These are phyloP conservation scores for Hyperoplus lanceolatus DNA, from an alignment of 2,797 vertebrate species.

Conservation along the genomic window DNA sequence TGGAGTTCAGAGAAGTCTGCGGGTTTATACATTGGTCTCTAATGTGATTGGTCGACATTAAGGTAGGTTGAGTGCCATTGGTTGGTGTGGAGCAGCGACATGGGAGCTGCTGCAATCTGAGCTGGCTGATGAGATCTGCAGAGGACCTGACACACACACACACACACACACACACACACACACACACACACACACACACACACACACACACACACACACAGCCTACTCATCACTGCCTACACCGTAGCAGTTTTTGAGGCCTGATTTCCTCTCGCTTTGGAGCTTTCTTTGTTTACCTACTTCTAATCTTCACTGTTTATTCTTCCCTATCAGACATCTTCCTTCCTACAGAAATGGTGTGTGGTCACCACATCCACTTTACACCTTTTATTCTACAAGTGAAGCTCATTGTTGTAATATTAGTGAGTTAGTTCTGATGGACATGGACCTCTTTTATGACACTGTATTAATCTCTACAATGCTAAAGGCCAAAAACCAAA, in stretches of 20 bases:
- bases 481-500: background rate
- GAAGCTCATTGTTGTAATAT: background rate
- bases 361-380: background rate
- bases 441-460: background rate
- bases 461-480: background rate
- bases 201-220: slow-evolving; percentile 20
- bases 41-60: slow-evolving; percentile 27
- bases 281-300: slow-evolving; percentile 1
- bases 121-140: slow-evolving; percentile 60
- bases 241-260: slow-evolving; percentile 14
- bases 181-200: background rate
- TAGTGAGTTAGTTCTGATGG: background rate
- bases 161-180: slow-evolving; percentile 2
- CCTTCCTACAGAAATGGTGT: background rate
- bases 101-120: slow-evolving; percentile 48
- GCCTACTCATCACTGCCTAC: slow-evolving; percentile 28
- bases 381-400: background rate
- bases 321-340: slow-evolving; percentile 25
- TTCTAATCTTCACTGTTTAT: slow-evolving; percentile 1
- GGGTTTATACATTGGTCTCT: background rate
- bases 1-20: slow-evolving; percentile 17
- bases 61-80: slow-evolving; percentile 4
- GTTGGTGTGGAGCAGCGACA: slow-evolving; percentile 16
- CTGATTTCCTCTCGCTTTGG: slow-evolving; percentile 34
- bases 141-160: slow-evolving; percentile 6